These are phyloP conservation scores for Myotis davidii DNA, from an alignment of 2,113 vertebrate species.

Conservation along the genomic window DNA sequence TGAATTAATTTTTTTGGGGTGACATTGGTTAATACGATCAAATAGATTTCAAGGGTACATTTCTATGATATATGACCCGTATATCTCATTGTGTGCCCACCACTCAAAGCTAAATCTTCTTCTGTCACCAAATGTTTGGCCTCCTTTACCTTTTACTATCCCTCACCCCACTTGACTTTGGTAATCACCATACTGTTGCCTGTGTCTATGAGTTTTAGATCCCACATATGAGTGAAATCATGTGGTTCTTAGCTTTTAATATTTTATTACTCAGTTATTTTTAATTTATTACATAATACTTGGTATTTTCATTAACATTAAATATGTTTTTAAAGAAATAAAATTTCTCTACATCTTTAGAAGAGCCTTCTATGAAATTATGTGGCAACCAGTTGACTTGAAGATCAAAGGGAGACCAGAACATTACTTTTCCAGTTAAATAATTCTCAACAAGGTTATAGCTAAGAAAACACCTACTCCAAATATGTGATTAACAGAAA, in stretches of 20 bases:
- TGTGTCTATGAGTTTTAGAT: not conserved
- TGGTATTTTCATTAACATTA: conserved; percentile 2
- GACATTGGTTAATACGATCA: not conserved
- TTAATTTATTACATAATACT: not conserved
- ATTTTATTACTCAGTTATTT: not conserved
- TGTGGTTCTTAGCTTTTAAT: not conserved
- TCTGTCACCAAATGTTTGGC: not conserved
- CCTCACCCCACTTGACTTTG: not conserved
- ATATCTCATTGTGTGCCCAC: not conserved
- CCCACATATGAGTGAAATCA: not conserved
- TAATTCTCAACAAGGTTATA: not conserved
- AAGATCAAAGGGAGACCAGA: conserved; percentile 1
- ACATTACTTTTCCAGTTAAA: conserved; percentile 23
- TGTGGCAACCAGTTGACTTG: not conserved
- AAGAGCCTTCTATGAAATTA: not conserved
- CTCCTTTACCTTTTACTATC: not conserved
- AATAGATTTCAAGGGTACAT: not conserved
- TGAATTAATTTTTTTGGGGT: not conserved
- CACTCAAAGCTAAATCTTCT: not conserved
- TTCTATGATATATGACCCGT: not conserved
- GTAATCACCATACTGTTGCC: not conserved
- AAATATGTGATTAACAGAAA: not conserved
- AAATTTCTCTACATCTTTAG: not conserved
- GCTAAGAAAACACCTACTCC: not conserved
- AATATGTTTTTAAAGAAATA: not conserved